Conservation (phyloP, 2,888 invertebrate species). For the Deladenus siricidicola region DNA sequence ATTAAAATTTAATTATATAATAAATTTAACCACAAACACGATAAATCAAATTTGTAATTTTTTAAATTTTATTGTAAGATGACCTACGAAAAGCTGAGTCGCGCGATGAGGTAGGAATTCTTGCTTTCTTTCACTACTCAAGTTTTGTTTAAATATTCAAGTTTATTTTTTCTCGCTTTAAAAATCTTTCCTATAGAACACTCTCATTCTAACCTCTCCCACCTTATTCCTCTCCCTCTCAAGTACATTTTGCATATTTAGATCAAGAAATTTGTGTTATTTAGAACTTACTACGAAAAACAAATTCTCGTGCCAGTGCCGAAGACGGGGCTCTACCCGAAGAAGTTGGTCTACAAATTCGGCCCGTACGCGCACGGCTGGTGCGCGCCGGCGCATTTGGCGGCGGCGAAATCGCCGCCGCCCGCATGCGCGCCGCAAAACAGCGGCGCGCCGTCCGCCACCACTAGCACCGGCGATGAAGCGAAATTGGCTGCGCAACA, state of each 20-base stretch:
- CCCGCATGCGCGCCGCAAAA: not conserved
- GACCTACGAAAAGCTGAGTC: constrained; percentile 84
- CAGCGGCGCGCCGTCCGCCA: no score
- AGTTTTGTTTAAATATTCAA: no score
- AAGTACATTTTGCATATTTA: not conserved
- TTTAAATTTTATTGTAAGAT: no score
- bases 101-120: constrained; percentile 71
- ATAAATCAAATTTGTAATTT: no score
- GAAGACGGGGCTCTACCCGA: constrained; percentile 55
- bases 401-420: not conserved
- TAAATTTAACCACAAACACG: no score
- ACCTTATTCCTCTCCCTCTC: no score
- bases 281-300: constrained; percentile 56
- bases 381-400: constrained; percentile 9
- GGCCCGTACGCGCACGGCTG: constrained; percentile 37
- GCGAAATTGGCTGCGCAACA: not conserved
- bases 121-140: no score
- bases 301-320: constrained; percentile 55
- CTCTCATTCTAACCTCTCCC: no score
- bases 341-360: constrained; percentile 37
- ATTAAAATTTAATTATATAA: no score
- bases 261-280: constrained; percentile 12
- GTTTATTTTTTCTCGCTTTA: no score
- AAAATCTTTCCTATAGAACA: no score
- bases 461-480: not conserved